phyloP scores from a whole-genome alignment of 2,797 vertebrate species.

The Sebastes trivittatus region DNA sequence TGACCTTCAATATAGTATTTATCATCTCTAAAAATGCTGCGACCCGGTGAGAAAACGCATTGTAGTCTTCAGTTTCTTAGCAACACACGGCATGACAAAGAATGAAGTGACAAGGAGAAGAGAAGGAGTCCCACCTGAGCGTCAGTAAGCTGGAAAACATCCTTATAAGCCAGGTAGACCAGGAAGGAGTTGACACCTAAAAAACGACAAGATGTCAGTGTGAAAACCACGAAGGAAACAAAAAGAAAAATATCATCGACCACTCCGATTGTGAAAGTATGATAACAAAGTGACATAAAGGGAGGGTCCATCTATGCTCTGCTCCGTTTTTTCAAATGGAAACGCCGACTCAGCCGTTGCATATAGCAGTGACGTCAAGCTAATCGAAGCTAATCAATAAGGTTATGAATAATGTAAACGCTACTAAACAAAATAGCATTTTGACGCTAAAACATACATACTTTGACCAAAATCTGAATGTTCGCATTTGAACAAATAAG shows the following conservation, averaged over 20 bases:
- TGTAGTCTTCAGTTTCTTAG: not conserved
- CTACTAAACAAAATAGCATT: too few species aligned
- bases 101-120: not conserved
- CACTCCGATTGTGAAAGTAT: too few species aligned
- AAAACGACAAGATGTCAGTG: slow-evolving; percentile 21
- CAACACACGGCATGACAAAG: not conserved
- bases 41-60: not conserved
- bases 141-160: slow-evolving; percentile 94
- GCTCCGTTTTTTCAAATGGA: too few species aligned
- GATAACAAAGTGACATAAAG: too few species aligned
- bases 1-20: not conserved
- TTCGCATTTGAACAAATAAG: too few species aligned
- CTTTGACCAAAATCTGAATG: accelerated
- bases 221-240: not conserved
- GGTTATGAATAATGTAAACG: too few species aligned
- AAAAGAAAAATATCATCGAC: not conserved
- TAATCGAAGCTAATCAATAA: too few species aligned
- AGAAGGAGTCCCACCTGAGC: slow-evolving; percentile 87
- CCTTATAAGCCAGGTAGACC: slow-evolving; percentile 98
- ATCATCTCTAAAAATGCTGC: not conserved
- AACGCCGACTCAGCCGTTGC: too few species aligned
- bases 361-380: too few species aligned
- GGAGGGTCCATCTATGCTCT: too few species aligned
- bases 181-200: slow-evolving; percentile 97
- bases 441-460: too few species aligned